Conservation (phyloP, 2,113 vertebrate species). For the Burhinus bistriatus region DNA sequence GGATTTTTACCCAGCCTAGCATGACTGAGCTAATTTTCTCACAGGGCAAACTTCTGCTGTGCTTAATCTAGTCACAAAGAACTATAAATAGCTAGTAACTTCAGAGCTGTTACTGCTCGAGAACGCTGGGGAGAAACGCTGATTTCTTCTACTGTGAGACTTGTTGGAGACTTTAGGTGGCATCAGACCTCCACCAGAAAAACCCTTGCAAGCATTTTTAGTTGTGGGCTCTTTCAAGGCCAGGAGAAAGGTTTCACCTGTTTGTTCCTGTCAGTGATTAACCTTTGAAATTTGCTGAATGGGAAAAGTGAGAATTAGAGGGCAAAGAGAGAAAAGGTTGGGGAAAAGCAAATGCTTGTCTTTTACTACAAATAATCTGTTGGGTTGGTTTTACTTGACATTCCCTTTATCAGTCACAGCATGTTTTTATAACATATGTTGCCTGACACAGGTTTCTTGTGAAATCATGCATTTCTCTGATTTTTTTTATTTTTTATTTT, state of each 20-base stretch:
- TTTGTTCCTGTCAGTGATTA: neutral
- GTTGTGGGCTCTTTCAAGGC: neutral
- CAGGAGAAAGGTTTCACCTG: neutral
- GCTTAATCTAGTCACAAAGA: neutral
- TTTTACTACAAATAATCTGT: neutral
- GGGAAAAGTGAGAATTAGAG: neutral
- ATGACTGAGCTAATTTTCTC: neutral
- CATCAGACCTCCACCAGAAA: conserved; percentile 3
- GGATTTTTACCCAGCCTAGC: neutral
- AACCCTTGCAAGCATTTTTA: neutral
- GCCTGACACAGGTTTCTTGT: neutral
- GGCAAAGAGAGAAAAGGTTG: neutral
- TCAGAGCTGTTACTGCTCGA: neutral
- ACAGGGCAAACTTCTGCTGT: neutral
- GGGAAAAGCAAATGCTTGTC: neutral
- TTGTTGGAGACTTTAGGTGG: conserved; percentile 55
- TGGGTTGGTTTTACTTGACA: neutral
- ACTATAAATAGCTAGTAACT: neutral
- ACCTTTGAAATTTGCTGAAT: neutral
- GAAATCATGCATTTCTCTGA: neutral
- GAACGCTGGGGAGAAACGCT: neutral
- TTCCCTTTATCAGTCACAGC: neutral
- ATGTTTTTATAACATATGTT: neutral
- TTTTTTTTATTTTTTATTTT: neutral
- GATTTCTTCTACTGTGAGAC: conserved; percentile 3